A percentile compares a stretch with the other conserved stretches of the same genome.
phyloP scores from a whole-genome alignment of 2,113 vertebrate genomes.

The Acrocephalus arundinaceus region DNA sequence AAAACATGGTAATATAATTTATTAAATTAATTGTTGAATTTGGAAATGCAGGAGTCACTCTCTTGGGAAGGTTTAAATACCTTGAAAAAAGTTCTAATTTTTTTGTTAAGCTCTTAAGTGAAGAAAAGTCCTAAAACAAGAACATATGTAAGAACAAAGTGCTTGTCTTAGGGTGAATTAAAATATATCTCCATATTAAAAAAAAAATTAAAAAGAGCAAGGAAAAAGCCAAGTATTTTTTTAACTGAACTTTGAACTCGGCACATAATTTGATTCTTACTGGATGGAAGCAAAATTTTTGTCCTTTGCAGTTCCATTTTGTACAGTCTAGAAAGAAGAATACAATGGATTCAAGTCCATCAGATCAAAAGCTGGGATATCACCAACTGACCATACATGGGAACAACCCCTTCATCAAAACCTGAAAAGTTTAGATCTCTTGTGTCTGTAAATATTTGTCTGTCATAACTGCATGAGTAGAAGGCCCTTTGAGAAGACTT shows the following conservation, averaged over 20 bases:
- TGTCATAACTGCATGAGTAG: not conserved
- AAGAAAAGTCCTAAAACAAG: not conserved
- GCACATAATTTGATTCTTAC: not conserved
- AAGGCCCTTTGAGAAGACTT: not conserved
- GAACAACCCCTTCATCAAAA: not conserved
- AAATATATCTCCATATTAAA: not conserved
- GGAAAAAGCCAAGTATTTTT: not conserved
- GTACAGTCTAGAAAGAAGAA: not conserved
- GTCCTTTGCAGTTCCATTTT: not conserved
- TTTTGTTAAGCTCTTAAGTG: not conserved
- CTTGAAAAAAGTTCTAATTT: not conserved
- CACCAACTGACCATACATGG: not conserved
- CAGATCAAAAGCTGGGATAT: not conserved
- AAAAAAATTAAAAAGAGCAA: not conserved
- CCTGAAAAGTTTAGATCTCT: not conserved
- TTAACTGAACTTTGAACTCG: accelerated
- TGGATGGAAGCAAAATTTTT: not conserved
- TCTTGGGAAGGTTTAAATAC: not conserved
- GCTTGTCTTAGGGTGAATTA: not conserved
- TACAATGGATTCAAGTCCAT: not conserved
- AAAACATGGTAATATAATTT: not conserved
- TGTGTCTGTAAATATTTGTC: not conserved
- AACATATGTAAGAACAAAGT: not conserved
- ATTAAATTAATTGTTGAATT: not conserved
- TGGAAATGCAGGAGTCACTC: not conserved